A percentile compares a stretch with the other conserved stretches of the same genome.
Conservation (phyloP, 1,140 invertebrate species). For the Diachasmimorpha longicaudata region DNA sequence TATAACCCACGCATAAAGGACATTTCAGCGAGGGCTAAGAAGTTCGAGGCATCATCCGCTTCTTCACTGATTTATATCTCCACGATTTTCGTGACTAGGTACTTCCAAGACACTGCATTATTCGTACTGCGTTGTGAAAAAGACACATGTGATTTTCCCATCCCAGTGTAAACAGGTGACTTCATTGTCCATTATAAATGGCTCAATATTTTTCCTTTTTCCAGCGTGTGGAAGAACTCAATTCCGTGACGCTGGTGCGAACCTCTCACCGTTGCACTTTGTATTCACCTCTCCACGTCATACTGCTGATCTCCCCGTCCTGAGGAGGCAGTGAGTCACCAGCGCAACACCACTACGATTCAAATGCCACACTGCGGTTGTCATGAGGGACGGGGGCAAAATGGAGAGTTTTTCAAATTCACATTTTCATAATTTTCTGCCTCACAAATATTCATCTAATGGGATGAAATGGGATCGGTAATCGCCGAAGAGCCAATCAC, state of each 20-base stretch:
- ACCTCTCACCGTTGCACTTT: not conserved
- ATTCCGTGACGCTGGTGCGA: not conserved
- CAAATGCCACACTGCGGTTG: too few species aligned
- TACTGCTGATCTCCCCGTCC: too few species aligned
- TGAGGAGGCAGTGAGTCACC: not conserved
- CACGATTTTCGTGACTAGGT: not conserved
- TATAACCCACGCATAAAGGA: conserved; percentile 8
- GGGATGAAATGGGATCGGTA: too few species aligned
- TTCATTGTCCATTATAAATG: not conserved
- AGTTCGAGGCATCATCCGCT: conserved; percentile 3
- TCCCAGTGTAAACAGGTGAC: not conserved
- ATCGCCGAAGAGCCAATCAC: too few species aligned
- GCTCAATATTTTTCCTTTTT: not conserved
- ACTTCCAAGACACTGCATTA: not conserved
- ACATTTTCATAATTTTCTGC: too few species aligned
- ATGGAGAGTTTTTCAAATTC: too few species aligned
- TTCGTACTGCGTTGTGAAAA: not conserved
- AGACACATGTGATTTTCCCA: not conserved
- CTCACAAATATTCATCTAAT: too few species aligned
- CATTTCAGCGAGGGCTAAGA: not conserved
- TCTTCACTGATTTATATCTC: not conserved
- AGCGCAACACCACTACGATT: not conserved
- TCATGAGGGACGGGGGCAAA: too few species aligned
- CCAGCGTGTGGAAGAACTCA: not conserved
- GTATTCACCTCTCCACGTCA: not conserved